Conservation (phyloP, 2,888 invertebrate species). For the Pecten maximus region DNA sequence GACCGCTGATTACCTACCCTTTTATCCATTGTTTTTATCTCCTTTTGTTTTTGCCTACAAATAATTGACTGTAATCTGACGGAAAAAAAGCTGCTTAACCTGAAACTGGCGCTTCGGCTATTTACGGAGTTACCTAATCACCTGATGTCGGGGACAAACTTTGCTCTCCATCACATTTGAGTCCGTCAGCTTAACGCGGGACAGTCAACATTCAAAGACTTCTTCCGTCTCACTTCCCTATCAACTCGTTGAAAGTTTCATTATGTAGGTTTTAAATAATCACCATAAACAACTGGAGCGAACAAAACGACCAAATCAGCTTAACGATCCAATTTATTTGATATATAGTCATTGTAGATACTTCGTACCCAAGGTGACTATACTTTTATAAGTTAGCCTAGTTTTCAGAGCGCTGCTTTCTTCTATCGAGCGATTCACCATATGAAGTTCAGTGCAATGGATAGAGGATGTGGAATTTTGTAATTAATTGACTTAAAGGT, state of each 20-base stretch:
- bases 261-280: neutral
- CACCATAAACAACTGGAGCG: neutral
- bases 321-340: neutral
- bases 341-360: no score
- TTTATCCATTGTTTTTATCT: constrained; percentile 12
- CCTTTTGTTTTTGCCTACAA: constrained; percentile 31
- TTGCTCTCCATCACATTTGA: neutral
- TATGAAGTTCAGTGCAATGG: neutral
- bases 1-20: neutral
- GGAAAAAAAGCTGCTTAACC: constrained; percentile 21
- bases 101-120: constrained; percentile 10
- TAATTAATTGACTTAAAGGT: constrained; percentile 32
- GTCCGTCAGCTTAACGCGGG: neutral
- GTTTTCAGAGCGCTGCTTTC: neutral
- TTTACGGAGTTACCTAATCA: constrained; percentile 30
- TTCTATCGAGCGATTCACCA: neutral
- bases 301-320: neutral
- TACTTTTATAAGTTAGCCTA: neutral
- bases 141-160: constrained; percentile 1
- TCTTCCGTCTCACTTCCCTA: neutral
- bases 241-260: no score
- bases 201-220: neutral
- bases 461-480: constrained; percentile 15
- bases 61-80: constrained; percentile 28
- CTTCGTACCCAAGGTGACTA: neutral